These are phyloP conservation scores for Chaetogeoica ovagalla DNA, from an alignment of 2,888 invertebrate genomes.

Conservation along the genomic window DNA sequence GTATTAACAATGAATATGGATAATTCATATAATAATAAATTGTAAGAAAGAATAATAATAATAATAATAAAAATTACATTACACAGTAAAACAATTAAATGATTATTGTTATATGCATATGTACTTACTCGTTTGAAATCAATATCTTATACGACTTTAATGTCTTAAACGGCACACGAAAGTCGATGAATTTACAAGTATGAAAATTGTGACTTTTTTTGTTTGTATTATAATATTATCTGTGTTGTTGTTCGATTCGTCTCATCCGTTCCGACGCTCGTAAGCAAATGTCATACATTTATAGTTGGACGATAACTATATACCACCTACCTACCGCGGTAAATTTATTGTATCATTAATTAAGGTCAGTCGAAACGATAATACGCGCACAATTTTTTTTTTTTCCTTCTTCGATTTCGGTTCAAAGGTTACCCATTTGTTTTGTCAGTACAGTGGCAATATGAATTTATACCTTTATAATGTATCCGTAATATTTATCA, in stretches of 20 bases:
- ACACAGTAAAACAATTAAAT: too few relatives aligned
- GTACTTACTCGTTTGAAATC: too few relatives aligned
- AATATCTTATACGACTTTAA: background rate
- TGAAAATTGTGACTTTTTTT: background rate
- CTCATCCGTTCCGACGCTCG: too few relatives aligned
- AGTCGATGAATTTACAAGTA: background rate
- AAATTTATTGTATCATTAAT: slow-evolving; percentile 30
- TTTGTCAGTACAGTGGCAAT: slow-evolving; percentile 1
- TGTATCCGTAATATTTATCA: too few relatives aligned
- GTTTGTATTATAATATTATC: too few relatives aligned
- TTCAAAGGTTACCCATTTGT: slow-evolving; percentile 30
- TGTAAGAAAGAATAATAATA: too few relatives aligned
- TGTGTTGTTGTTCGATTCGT: background rate
- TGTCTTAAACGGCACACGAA: background rate
- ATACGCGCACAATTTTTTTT: slow-evolving; percentile 15
- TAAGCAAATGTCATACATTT: background rate
- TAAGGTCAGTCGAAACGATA: slow-evolving; percentile 32
- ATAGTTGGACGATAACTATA: slow-evolving; percentile 19
- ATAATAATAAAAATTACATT: too few relatives aligned
- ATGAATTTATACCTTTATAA: background rate
- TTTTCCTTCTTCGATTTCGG: background rate
- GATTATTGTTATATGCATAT: too few relatives aligned
- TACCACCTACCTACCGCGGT: background rate
- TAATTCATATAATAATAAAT: too few relatives aligned
- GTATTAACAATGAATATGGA: too few relatives aligned